Evolutionary conservation across 2,888 invertebrate species (phyloP).

Genomic region (Caenorhabditis sulstoni): DNA sequence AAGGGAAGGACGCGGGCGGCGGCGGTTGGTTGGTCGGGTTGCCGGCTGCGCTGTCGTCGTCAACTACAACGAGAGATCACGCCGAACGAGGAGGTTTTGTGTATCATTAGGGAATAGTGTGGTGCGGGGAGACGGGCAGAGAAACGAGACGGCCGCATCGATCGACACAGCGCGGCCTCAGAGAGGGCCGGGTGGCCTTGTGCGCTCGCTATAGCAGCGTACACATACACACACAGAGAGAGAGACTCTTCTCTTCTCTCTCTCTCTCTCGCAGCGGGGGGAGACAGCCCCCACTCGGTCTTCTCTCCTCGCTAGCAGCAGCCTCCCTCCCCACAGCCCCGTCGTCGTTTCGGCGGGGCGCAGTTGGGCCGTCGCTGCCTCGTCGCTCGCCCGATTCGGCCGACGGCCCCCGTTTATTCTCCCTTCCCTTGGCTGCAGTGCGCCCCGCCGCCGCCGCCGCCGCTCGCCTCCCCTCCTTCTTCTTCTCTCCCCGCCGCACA

Average conservation of each 20-base stretch:
- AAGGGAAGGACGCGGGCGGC: conserved; percentile 5
- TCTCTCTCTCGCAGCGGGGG: conserved; percentile 20
- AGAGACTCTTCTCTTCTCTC: no score
- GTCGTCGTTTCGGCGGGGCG: conserved; percentile 25
- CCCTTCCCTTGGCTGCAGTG: conserved; percentile 12
- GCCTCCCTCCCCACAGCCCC: conserved; percentile 26
- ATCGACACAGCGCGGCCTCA: conserved; percentile 23
- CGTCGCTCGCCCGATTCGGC: conserved; percentile 40
- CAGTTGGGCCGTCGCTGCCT: conserved; percentile 39
- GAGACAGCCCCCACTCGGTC: conserved; percentile 5
- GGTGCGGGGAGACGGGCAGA: conserved; percentile 5
- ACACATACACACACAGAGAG: conserved; percentile 23
- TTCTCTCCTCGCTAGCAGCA: background rate
- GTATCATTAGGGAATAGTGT: conserved; percentile 29
- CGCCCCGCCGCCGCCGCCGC: background rate
- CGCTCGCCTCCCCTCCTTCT: conserved; percentile 21
- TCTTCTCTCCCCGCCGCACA: conserved; percentile 33
- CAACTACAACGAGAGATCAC: conserved; percentile 11
- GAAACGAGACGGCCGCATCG: conserved; percentile 4
- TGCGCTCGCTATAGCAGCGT: conserved; percentile 54
- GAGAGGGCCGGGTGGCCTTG: conserved; percentile 43
- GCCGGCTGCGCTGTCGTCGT: conserved; percentile 21
- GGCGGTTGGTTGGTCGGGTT: conserved; percentile 49
- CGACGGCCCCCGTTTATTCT: conserved; percentile 22
- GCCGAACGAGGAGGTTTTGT: conserved; percentile 17